A percentile compares a stretch with the other conserved stretches of the same genome.
Evolutionary conservation across 2,113 vertebrate genomes (phyloP).

Genomic region (Chlorodrepanis virens): DNA sequence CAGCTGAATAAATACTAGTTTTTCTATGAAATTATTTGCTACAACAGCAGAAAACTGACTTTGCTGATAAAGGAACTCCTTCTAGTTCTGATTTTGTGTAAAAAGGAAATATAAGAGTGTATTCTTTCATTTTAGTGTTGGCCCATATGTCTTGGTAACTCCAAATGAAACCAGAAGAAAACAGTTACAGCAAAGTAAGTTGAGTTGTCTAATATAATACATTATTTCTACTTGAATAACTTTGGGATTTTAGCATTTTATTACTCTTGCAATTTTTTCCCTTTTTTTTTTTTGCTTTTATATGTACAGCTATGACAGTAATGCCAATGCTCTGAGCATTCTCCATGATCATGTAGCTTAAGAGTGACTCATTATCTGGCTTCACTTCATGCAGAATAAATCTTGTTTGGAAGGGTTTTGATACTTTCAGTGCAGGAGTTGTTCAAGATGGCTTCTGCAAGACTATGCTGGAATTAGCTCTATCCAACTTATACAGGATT

Average conservation of each 20-base stretch:
- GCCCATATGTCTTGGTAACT: conserved; percentile 69
- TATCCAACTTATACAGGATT: neutral
- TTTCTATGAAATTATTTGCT: neutral
- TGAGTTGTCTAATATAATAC: neutral
- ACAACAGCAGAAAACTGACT: neutral
- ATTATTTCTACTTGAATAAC: neutral
- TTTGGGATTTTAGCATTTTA: neutral
- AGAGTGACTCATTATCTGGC: neutral
- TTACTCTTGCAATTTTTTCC: neutral
- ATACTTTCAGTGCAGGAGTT: neutral
- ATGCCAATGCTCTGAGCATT: neutral
- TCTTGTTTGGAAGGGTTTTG: neutral
- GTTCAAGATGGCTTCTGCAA: neutral
- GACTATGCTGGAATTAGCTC: neutral
- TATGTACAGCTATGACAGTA: neutral
- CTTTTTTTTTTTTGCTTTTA: neutral
- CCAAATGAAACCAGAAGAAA: conserved; percentile 75
- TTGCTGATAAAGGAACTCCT: neutral
- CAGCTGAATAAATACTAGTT: neutral
- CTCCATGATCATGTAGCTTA: neutral
- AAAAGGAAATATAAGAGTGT: neutral
- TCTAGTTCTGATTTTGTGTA: neutral
- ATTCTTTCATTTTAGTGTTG: conserved; percentile 67
- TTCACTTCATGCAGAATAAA: neutral
- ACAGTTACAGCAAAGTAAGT: conserved; percentile 75